Conservation (phyloP, 2,113 vertebrate genomes). For the Sceloporus tristichus region DNA sequence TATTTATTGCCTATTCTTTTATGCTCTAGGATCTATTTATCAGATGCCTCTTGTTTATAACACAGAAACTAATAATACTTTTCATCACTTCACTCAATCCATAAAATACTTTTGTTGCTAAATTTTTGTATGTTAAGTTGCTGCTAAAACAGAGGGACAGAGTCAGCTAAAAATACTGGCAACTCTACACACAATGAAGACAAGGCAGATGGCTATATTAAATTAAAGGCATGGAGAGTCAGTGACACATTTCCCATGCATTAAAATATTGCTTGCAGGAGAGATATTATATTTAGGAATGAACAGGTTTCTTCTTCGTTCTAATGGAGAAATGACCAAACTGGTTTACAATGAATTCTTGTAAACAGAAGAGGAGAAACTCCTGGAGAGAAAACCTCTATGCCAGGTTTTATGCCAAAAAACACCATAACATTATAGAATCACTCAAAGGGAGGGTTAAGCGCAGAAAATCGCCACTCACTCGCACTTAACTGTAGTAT, state of each 20-base stretch:
- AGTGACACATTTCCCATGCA: constrained; percentile 30
- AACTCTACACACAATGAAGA: neutral
- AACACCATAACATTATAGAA: constrained; percentile 74
- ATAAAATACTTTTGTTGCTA: neutral
- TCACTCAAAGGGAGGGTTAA: constrained; percentile 72
- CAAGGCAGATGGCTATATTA: neutral
- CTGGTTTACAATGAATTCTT: constrained; percentile 58
- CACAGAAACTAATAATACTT: neutral
- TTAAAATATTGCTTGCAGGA: neutral
- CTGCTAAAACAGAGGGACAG: neutral
- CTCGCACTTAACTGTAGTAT: constrained; percentile 75
- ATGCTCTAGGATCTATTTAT: neutral
- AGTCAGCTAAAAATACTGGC: neutral
- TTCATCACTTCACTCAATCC: neutral
- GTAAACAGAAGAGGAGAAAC: constrained; percentile 57
- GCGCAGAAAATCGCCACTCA: constrained; percentile 70
- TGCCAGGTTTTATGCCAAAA: constrained; percentile 52
- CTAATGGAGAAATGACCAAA: constrained; percentile 54
- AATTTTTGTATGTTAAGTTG: neutral
- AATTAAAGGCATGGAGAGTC: constrained; percentile 38
- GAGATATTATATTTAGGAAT: constrained; percentile 46
- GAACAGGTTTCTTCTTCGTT: constrained; percentile 47
- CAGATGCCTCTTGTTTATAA: neutral
- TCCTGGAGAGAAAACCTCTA: constrained; percentile 58
- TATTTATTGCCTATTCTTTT: neutral